These are phyloP conservation scores for Cephus rjabovi DNA, from an alignment of 2,888 invertebrate species.

Conservation along the genomic window DNA sequence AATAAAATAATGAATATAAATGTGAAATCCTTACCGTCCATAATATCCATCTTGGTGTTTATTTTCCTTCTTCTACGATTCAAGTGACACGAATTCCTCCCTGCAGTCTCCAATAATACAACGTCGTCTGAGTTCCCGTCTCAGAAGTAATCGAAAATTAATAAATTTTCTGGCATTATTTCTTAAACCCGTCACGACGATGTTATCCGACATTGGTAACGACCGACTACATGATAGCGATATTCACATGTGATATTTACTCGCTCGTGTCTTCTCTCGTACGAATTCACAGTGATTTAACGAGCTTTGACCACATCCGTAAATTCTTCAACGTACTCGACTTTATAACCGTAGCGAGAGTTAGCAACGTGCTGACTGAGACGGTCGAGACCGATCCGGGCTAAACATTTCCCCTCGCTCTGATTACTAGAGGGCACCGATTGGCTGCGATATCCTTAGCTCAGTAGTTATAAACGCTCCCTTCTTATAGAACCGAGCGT, in stretches of 20 bases:
- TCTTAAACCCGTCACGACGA: neutral
- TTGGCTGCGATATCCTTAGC: neutral
- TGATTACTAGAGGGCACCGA: neutral
- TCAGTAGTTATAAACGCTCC: neutral
- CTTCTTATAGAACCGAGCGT: neutral
- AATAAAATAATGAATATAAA: neutral
- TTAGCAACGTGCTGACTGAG: neutral
- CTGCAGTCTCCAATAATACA: neutral
- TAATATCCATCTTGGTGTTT: slow-evolving; percentile 42
- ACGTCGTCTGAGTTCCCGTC: neutral
- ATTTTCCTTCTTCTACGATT: neutral
- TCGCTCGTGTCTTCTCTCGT: neutral
- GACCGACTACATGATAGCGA: neutral
- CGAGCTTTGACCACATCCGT: neutral
- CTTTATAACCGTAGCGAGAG: neutral
- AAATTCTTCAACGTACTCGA: neutral
- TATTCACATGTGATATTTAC: neutral
- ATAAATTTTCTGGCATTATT: neutral
- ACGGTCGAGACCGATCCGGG: neutral
- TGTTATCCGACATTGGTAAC: neutral
- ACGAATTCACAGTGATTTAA: neutral
- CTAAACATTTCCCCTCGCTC: neutral
- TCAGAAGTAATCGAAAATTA: slow-evolving; percentile 28
- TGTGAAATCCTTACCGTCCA: slow-evolving; percentile 38
- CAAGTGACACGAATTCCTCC: neutral